A percentile compares a stretch with the other conserved stretches of the same genome.
These are phyloP conservation scores for Porites lobata DNA, from an alignment of 92 coral and sea anemone species.

Conservation along the genomic window DNA sequence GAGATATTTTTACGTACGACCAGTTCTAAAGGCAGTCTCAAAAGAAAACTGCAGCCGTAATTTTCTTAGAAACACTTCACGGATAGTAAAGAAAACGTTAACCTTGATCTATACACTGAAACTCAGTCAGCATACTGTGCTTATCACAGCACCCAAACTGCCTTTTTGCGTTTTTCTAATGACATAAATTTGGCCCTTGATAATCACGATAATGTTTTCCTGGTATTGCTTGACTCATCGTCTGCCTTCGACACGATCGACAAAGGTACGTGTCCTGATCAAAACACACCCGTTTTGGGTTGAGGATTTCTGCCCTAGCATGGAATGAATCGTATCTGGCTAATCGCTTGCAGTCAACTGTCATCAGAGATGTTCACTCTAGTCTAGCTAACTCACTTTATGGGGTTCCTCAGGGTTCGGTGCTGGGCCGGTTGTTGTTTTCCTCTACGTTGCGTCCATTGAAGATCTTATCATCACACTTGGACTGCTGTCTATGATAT, in stretches of 20 bases:
- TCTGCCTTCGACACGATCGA: slow-evolving; percentile 55
- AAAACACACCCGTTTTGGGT: slow-evolving; percentile 12
- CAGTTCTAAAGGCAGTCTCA: too few species aligned
- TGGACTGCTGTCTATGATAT: not conserved
- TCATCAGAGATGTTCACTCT: not conserved
- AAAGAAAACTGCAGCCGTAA: too few species aligned
- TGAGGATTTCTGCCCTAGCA: not conserved
- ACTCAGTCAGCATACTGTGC: slow-evolving; percentile 26
- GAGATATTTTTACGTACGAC: too few species aligned
- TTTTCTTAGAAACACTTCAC: too few species aligned
- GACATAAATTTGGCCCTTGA: slow-evolving; percentile 29
- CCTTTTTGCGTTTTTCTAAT: slow-evolving; percentile 19
- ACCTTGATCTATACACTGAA: too few species aligned
- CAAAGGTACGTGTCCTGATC: slow-evolving; percentile 33
- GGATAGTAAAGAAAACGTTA: too few species aligned
- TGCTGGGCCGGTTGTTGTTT: slow-evolving; percentile 31
- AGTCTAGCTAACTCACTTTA: not conserved
- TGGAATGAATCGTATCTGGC: not conserved
- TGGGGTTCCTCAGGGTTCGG: slow-evolving; percentile 27
- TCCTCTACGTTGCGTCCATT: slow-evolving; percentile 26
- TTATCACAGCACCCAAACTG: slow-evolving; percentile 37
- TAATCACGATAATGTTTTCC: slow-evolving; percentile 10
- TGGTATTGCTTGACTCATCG: slow-evolving; percentile 29
- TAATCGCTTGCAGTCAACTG: slow-evolving; percentile 13
- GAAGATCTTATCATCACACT: not conserved